These are phyloP conservation scores for Bovichtus diacanthus DNA, from an alignment of 2,797 vertebrate genomes.

Conservation along the genomic window DNA sequence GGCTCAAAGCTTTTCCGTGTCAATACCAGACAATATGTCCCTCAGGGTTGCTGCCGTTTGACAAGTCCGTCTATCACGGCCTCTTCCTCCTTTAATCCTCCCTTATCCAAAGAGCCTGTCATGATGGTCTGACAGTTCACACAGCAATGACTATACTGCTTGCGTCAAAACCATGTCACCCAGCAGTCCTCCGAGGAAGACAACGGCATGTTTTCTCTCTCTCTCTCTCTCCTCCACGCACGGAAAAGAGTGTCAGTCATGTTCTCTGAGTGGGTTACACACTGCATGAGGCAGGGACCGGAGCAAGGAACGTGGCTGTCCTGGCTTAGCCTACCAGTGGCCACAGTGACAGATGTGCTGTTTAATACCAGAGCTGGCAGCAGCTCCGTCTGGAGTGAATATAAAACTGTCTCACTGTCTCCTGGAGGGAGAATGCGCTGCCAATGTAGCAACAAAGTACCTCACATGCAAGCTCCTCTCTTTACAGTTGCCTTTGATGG, in stretches of 20 bases:
- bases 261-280: conserved; percentile 49
- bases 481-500: conserved; percentile 37
- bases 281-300: conserved; percentile 28
- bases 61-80: conserved; percentile 50
- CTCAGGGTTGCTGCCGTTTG: conserved; percentile 50
- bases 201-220: conserved; percentile 13
- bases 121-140: conserved; percentile 46
- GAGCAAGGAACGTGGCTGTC: conserved; percentile 38
- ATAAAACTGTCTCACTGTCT: conserved; percentile 64
- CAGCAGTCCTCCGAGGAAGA: conserved; percentile 25
- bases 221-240: conserved; percentile 20
- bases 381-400: conserved; percentile 54
- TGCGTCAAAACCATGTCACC: conserved; percentile 65
- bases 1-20: conserved; percentile 45
- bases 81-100: conserved; percentile 57
- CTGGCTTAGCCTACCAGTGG: conserved; percentile 51
- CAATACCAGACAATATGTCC: conserved; percentile 38
- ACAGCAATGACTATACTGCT: conserved; percentile 38
- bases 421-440: conserved; percentile 35
- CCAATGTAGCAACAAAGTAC: conserved; percentile 44
- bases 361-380: conserved; percentile 76
- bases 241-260: conserved; percentile 53
- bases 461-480: conserved; percentile 33
- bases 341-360: conserved; percentile 76
- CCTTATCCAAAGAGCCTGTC: conserved; percentile 49